Base-by-base conservation (phyloP, 2,888 invertebrate species). In the Eristalis arbustorum region DNA sequence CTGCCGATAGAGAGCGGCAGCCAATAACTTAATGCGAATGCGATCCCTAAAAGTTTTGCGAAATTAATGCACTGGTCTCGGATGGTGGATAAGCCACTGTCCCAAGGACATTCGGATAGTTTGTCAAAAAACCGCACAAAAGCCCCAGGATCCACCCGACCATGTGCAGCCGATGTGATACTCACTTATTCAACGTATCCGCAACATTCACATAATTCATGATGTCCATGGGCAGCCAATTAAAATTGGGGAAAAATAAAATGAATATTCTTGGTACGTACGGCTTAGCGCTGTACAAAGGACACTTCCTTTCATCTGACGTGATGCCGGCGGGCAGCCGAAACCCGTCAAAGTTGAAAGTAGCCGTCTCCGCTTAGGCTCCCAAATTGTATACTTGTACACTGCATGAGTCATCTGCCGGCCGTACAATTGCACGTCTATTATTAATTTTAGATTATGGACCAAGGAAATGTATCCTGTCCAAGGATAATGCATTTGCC, bases 61-160 rank as follows among this genome's bases (percentile, higher is more conserved):
- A 25, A 28, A 62, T 31, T 28, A 62, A 62, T 62, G 62, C 62
- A 31, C 10, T 23, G 62, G 62, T 62, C n/a, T 31, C 31, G 31
- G 23, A 62, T 62, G 62, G 49, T 49, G 49, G 49, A n/a, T n/a
- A n/a, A n/a, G 42, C 42, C 42, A 14, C 42, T n/a, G 42, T 42
- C 42, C 49, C 49, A 49, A 49, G 49, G 62, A 22, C 62, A 23
- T 23, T 62, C n/a, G 23, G 18, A 49, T 62, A 62, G 62, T 62
- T 62, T 62, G 62, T 62, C 62, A 62, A 62, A 31, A 62, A 62
- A 25, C 62, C 62, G n/a, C 62, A 62, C 62, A 62, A 62, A 62
- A n/a, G 62, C 18, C 62, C 62, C 25, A 61, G 61, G 61, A 61
- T 61, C 28, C 28, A 28, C n/a, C 18, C 49, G 49, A 42, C 49